Evolutionary conservation across 2,888 invertebrate genomes (phyloP), one percentile per base, ranked within the genome.

Genomic region (Cacoxenus indagator): DNA sequence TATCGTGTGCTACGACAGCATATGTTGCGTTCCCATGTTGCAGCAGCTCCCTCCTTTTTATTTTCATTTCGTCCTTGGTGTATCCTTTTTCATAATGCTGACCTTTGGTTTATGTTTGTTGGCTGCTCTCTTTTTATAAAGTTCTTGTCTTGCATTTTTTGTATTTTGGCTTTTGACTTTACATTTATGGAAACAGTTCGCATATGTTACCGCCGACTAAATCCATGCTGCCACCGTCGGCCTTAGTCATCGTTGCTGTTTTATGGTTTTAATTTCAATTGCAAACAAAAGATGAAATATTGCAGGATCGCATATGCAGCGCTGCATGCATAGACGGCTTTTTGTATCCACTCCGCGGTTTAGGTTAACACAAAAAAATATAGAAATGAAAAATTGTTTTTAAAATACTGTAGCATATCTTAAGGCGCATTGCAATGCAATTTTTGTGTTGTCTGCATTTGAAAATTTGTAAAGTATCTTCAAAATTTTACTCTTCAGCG

Each of bases 101-200:
- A 45, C 66, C 59, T 62, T 62, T 68, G 61, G 43, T 57, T 51
- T 57, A 43, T 72, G 67, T 69, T 48, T 70, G 54, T 57, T 61
- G 70, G 66, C 4, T 69, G 64, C 19, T 69, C 81, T 76, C 74
- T 71, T 75, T 71, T 70, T 75, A 73, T 78, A 66, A 77, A 68
- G 54, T 24, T 57, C 57, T 27, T 69, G 37, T 48, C 46, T 29
- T 48, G 17, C 24, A 46, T 27, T 64, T 64, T 64, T 64, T 64
- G 26, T 48, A 48, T 64, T 45, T 45, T 61, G 14, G 29, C 37
- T 37, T 37, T 8, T 14, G 14, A 17, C 51, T 51, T n/a, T 48
- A 51, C 51, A 51, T 51, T 51, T 22, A 24, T 22, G 43, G 55
- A 3, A 55, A 55, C 55, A 55, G 61, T 24, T 43, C 45, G 61